These are phyloP conservation scores for Alcis repandata DNA, from an alignment of 2,888 invertebrate species.

Conservation along the genomic window DNA sequence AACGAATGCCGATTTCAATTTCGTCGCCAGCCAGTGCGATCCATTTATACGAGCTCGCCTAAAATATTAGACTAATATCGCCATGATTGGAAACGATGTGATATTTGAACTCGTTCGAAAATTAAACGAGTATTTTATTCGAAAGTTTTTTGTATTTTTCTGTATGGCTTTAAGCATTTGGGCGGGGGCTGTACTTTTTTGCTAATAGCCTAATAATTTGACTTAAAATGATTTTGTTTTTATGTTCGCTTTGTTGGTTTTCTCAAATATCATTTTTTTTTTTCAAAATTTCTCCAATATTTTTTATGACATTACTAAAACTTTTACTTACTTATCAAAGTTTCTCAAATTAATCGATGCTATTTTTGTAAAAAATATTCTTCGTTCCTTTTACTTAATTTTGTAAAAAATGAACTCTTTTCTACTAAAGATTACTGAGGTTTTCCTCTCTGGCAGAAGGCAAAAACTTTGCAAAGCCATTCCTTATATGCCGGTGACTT, in stretches of 20 bases:
- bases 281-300: too few relatives aligned
- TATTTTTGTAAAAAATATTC: neutral
- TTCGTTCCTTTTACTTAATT: neutral
- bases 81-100: conserved; percentile 37
- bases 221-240: too few relatives aligned
- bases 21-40: conserved; percentile 37
- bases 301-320: too few relatives aligned
- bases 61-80: conserved; percentile 41
- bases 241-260: too few relatives aligned
- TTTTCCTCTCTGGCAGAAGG: conserved; percentile 30
- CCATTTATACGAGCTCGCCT: conserved; percentile 31
- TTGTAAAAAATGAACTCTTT: neutral
- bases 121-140: conserved; percentile 15
- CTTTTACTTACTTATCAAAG: too few relatives aligned
- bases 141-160: neutral
- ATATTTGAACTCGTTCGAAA: conserved; percentile 31
- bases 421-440: conserved; percentile 22
- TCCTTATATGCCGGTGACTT: conserved; percentile 71
- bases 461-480: conserved; percentile 59
- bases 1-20: conserved; percentile 58
- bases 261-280: too few relatives aligned
- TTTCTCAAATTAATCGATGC: neutral
- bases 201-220: too few relatives aligned
- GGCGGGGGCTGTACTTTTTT: too few relatives aligned
- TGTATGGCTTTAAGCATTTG: neutral